A percentile compares a stretch with the other conserved stretches of the same genome.
phyloP scores from a whole-genome alignment of 2,797 vertebrate genomes.

The Leptoclinus maculatus region DNA sequence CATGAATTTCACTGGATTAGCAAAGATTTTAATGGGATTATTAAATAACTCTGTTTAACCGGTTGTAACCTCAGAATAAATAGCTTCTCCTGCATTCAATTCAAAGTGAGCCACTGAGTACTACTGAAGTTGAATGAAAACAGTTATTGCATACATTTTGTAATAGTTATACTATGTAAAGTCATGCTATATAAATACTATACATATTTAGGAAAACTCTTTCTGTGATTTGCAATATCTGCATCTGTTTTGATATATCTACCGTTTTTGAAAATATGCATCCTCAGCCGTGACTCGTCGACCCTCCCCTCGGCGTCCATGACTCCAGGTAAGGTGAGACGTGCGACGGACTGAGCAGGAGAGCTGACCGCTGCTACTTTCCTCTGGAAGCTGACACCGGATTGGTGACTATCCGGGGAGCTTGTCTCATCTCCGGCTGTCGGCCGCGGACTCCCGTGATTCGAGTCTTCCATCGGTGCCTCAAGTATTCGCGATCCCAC shows the following conservation, averaged over 20 bases:
- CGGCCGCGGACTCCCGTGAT: background rate
- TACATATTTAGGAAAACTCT: background rate
- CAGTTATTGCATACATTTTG: background rate
- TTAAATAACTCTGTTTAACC: background rate
- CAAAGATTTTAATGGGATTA: slow-evolving; percentile 21
- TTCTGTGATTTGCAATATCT: background rate
- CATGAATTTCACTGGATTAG: slow-evolving; percentile 9
- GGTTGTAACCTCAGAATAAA: background rate
- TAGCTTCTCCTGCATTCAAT: background rate
- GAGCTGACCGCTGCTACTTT: slow-evolving; percentile 65
- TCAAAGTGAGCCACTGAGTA: background rate
- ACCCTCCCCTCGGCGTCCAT: slow-evolving; percentile 87
- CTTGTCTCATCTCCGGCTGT: slow-evolving; percentile 21
- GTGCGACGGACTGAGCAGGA: slow-evolving; percentile 52
- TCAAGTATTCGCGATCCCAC: background rate
- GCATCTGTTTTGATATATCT: slow-evolving; percentile 13
- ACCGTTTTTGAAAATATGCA: slow-evolving; percentile 86
- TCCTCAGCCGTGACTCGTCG: slow-evolving; percentile 85
- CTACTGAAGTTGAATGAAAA: background rate
- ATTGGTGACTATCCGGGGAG: background rate
- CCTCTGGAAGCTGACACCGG: slow-evolving; percentile 20
- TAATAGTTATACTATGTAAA: background rate
- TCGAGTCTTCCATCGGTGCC: slow-evolving; percentile 43
- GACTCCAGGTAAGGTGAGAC: slow-evolving; percentile 80
- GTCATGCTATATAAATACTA: background rate